Evolutionary conservation across 2,888 invertebrate genomes (phyloP), one percentile per base, ranked within the genome.

Genomic region (Pardosa pseudoannulata): DNA sequence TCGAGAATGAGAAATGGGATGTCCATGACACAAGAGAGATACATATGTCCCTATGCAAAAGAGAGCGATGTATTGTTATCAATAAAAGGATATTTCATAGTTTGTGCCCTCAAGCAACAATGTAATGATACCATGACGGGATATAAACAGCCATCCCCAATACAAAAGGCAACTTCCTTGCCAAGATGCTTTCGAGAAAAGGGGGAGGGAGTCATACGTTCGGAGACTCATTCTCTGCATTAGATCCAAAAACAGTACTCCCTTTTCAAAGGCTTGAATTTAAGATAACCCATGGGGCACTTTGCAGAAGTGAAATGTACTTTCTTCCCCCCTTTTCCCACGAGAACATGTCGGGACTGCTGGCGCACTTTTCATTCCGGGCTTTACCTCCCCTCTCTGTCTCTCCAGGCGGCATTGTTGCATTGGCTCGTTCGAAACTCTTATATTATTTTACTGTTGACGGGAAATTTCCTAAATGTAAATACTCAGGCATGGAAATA

Each of bases 231-330:
- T 46, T 16, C 41, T 46, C 16, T 46, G 13, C 16, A 46, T 6
- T 46, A 46, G 41, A 46, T 46, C 9, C 6, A 16, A 36, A 36
- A 46, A 46, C 41, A 11, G 16, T 46, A 13, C 16, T 46, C 41
- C 16, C 41, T 46, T 46, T 46, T 46, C 41, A 46, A 46, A 46
- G 41, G 41, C 16, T 46, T 2, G 41, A 46, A 46, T 46, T 46
- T 46, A 46, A 46, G 41, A 46, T 46, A 46, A 46, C 41, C 41
- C 41, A 46, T 9, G 41, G 41, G 41, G 41, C 41, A 46, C 41
- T 46, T 13, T n/a, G n/a, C n/a, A 46, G 41, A 5, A 46, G 6
- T 46, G 41, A 46, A 46, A 46, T 46, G 16, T 13, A 13, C 41
- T 46, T 46, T 46, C 36, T 36, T 36, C n/a, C 36, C 41, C 2